phyloP scores from a whole-genome alignment of 2,797 vertebrate species.

The Phaenicophaeus curvirostris region DNA sequence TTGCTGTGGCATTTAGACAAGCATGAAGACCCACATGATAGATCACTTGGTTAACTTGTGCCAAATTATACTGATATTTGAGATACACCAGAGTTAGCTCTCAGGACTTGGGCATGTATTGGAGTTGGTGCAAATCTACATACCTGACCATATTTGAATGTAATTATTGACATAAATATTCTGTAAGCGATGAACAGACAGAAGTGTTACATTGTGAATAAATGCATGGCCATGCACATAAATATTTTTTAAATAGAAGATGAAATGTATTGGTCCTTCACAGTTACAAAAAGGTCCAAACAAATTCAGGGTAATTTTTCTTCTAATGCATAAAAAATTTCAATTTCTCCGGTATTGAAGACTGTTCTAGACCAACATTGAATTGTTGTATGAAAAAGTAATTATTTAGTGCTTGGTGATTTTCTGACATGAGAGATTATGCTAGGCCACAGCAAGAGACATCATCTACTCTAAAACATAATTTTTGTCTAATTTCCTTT shows the following conservation, averaged over 20 bases:
- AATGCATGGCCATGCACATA: background rate
- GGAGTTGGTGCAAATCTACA: background rate
- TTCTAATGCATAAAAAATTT: background rate
- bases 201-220: background rate
- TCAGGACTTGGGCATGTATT: background rate
- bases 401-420: background rate
- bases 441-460: background rate
- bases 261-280: background rate
- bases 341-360: background rate
- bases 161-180: background rate
- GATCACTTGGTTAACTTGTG: background rate
- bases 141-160: background rate
- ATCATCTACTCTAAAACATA: background rate
- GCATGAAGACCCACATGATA: background rate
- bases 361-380: background rate
- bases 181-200: background rate
- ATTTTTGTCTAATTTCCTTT: background rate
- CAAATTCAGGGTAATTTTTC: background rate
- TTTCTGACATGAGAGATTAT: background rate
- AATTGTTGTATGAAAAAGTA: background rate
- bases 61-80: background rate
- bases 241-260: background rate
- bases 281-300: background rate
- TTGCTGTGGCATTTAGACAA: background rate
- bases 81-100: background rate